phyloP scores from a whole-genome alignment of 37 sponge, comb jelly and placozoan genomes.

The Haliclona indistincta region DNA sequence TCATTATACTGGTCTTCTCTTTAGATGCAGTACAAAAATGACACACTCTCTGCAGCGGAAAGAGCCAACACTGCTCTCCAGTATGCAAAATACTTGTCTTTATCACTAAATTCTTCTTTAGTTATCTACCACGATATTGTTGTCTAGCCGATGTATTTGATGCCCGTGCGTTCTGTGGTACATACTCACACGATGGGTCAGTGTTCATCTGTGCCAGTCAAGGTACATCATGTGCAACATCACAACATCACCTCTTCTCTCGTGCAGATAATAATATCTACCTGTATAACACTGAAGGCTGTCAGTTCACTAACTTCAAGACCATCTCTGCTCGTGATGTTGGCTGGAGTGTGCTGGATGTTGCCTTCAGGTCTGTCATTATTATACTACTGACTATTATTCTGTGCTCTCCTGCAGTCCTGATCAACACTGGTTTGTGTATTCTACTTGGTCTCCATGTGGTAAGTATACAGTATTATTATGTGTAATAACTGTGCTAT shows the following conservation, averaged over 20 bases:
- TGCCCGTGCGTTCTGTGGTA: slow-evolving; percentile 60
- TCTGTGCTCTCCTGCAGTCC: slow-evolving; percentile 50
- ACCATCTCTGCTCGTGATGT: slow-evolving; percentile 64
- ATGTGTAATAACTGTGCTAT: neutral
- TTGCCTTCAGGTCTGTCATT: slow-evolving; percentile 60
- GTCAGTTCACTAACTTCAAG: slow-evolving; percentile 28
- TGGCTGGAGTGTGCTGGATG: slow-evolving; percentile 74
- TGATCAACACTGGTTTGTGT: slow-evolving; percentile 66
- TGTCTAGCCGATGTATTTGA: slow-evolving; percentile 11
- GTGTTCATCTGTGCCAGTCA: slow-evolving; percentile 55
- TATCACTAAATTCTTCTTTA: no score
- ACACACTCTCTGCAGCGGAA: no score
- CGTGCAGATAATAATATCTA: slow-evolving; percentile 43
- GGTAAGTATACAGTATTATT: slow-evolving; percentile 24
- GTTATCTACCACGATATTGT: slow-evolving; percentile 32
- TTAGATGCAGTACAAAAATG: no score
- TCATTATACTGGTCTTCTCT: no score
- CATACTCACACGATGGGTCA: slow-evolving; percentile 46
- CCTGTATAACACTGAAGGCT: slow-evolving; percentile 38
- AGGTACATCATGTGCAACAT: slow-evolving; percentile 12
- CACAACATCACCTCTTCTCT: neutral
- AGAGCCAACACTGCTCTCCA: no score
- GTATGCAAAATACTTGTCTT: no score
- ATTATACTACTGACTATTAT: no score
- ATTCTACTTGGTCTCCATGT: slow-evolving; percentile 79